A percentile compares a stretch with the other conserved stretches of the same genome.
These are phyloP conservation scores for Gnathonemus echidnorhynchus DNA, from an alignment of 2,113 vertebrate genomes.

Conservation along the genomic window DNA sequence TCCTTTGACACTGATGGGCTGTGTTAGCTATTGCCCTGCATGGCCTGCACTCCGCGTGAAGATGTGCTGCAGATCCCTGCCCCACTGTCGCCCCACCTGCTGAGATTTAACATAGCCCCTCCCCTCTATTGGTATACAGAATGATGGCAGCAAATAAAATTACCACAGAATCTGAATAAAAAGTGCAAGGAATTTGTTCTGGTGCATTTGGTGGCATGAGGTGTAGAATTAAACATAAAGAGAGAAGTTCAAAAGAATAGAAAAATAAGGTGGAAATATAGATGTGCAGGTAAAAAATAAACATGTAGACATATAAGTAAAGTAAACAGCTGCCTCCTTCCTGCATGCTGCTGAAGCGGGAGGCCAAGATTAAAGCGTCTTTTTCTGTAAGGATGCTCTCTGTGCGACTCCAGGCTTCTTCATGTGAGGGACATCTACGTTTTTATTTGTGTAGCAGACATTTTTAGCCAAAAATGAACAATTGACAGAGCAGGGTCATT, in stretches of 20 bases:
- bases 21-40: no score
- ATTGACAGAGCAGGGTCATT: neutral
- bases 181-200: no score
- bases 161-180: no score
- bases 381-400: neutral
- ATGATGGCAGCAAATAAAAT: no score
- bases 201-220: no score
- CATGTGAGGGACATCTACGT: neutral
- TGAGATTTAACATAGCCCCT: neutral
- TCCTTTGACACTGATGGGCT: neutral
- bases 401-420: neutral
- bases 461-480: neutral
- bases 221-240: no score
- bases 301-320: neutral
- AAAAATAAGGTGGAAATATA: no score
- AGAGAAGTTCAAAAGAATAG: no score
- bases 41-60: neutral
- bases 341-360: neutral
- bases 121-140: no score
- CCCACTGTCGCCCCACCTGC: neutral
- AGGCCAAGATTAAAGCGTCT: neutral
- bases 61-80: neutral
- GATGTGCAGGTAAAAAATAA: neutral
- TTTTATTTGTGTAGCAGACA: neutral
- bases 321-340: neutral